Evolutionary conservation across 2,888 invertebrate genomes (phyloP).

Genomic region (Panopea generosa): DNA sequence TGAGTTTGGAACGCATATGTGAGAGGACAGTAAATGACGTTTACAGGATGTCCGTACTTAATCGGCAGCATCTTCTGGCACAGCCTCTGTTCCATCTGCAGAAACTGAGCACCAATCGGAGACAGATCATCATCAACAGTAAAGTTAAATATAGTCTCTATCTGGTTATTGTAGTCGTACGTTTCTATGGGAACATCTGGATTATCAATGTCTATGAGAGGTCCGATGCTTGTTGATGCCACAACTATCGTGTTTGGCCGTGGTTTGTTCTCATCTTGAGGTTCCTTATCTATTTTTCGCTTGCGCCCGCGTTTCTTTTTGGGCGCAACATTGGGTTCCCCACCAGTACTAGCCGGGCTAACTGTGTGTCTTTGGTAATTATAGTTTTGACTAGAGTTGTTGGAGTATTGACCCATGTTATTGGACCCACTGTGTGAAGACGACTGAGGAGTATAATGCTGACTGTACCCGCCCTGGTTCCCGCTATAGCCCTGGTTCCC

Average conservation of each 20-base stretch:
- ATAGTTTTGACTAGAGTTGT: constrained; percentile 39
- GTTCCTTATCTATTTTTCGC: constrained; percentile 59
- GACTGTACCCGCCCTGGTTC: constrained; percentile 45
- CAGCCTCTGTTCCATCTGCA: constrained; percentile 77
- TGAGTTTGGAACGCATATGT: constrained; percentile 93
- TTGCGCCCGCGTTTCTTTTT: constrained; percentile 61
- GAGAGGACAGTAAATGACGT: constrained; percentile 93
- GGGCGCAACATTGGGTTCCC: constrained; percentile 20
- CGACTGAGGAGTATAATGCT: constrained; percentile 50
- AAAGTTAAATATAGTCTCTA: constrained; percentile 61
- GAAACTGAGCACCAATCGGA: constrained; percentile 68
- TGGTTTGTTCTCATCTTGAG: constrained; percentile 51
- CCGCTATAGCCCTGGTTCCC: constrained; percentile 48
- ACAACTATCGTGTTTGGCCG: constrained; percentile 58
- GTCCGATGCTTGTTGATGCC: constrained; percentile 50
- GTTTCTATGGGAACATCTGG: constrained; percentile 57
- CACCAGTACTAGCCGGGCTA: constrained; percentile 53
- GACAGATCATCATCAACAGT: constrained; percentile 48
- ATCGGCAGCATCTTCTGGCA: constrained; percentile 86
- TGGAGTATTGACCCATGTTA: constrained; percentile 49
- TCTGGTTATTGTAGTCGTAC: constrained; percentile 58
- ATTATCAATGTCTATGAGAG: constrained; percentile 55
- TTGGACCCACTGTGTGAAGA: constrained; percentile 44
- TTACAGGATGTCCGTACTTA: constrained; percentile 87
- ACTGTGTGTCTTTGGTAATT: constrained; percentile 38